Evolutionary conservation across 2,113 vertebrate species (phyloP).

Genomic region (Chrysemys picta): DNA sequence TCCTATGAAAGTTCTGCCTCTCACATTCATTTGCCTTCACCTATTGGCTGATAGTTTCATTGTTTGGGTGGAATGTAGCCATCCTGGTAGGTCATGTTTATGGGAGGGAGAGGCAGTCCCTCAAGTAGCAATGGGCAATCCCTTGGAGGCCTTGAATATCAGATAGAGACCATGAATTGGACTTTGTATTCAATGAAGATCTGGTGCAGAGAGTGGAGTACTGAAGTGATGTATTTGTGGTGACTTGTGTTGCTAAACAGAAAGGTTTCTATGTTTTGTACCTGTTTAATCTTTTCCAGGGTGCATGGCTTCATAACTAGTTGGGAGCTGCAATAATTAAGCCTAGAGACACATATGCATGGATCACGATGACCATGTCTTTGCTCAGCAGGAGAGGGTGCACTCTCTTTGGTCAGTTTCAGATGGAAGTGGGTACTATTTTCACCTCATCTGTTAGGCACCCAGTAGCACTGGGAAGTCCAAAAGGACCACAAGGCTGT

Average conservation of each 20-base stretch:
- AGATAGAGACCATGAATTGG: not conserved
- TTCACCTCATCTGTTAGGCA: not conserved
- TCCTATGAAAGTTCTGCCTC: not conserved
- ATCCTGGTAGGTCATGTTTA: rapidly evolving
- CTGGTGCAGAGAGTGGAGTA: not conserved
- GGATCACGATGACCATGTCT: not conserved
- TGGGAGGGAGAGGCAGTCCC: not conserved
- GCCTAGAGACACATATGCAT: not conserved
- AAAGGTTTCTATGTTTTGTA: not conserved
- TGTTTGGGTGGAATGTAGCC: not conserved
- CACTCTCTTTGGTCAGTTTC: not conserved
- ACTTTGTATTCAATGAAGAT: not conserved
- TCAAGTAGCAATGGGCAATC: not conserved
- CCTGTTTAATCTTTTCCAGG: not conserved
- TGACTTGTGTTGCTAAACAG: not conserved
- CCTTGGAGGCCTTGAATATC: not conserved
- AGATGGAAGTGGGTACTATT: not conserved
- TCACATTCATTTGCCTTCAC: not conserved
- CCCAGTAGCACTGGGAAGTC: not conserved
- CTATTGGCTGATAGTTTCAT: not conserved
- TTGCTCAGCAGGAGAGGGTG: not conserved
- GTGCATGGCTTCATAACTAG: not conserved
- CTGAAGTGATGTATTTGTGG: not conserved
- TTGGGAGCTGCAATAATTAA: not conserved
- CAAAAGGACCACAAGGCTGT: not conserved